These are phyloP conservation scores for Cynoglossus semilaevis DNA, from an alignment of 2,113 vertebrate genomes.

Conservation along the genomic window DNA sequence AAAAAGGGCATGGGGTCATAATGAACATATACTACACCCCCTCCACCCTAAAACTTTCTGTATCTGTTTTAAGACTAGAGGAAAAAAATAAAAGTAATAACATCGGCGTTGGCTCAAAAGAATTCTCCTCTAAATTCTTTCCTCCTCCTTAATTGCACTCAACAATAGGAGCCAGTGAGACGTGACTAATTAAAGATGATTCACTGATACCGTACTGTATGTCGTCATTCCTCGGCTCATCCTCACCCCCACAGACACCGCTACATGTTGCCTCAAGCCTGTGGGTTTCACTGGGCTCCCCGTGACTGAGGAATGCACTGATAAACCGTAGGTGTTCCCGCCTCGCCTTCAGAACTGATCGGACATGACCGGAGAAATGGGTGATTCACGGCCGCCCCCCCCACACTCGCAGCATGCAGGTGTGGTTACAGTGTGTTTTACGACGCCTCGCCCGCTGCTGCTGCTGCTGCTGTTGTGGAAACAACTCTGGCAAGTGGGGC, in stretches of 20 bases:
- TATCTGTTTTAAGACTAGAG: too few relatives aligned
- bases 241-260: slow-evolving; percentile 9
- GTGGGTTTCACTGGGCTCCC: slow-evolving; percentile 31
- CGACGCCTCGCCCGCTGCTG: too few relatives aligned
- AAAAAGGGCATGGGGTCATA: too few relatives aligned
- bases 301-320: slow-evolving; percentile 34
- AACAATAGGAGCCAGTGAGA: slow-evolving; percentile 28
- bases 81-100: too few relatives aligned
- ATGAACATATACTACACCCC: too few relatives aligned
- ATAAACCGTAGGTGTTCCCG: slow-evolving; percentile 42
- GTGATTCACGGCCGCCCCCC: slow-evolving; percentile 51
- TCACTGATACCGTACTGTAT: slow-evolving; percentile 18
- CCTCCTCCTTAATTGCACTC: background rate
- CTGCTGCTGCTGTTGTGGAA: slow-evolving; percentile 42
- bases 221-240: slow-evolving; percentile 26
- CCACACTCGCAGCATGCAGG: slow-evolving; percentile 20
- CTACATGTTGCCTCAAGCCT: slow-evolving; percentile 52
- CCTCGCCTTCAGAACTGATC: slow-evolving; percentile 50
- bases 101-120: too few relatives aligned
- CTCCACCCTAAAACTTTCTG: too few relatives aligned
- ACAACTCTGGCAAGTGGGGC: slow-evolving; percentile 24
- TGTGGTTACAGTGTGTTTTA: slow-evolving; percentile 53
- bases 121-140: background rate
- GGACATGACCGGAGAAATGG: slow-evolving; percentile 26
- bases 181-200: slow-evolving; percentile 27